Percentiles rank a stretch among this genome's conserved stretches.
These are phyloP conservation scores for Apantesis nais DNA, from an alignment of 2,888 invertebrate genomes.

Conservation along the genomic window DNA sequence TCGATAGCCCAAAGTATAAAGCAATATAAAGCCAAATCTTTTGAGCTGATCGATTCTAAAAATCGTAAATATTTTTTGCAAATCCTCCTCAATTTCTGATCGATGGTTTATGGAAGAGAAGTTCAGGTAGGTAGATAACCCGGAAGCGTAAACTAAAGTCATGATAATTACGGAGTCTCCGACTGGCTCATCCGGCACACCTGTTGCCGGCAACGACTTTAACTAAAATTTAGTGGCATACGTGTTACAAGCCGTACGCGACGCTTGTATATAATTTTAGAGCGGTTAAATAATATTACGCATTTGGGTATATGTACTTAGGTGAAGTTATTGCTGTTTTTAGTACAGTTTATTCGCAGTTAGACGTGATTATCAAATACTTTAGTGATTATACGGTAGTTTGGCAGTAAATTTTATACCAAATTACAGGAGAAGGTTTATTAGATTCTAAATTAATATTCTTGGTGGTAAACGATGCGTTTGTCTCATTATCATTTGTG, in stretches of 20 bases:
- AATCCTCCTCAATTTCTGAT: conserved; percentile 29
- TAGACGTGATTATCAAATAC: conserved; percentile 35
- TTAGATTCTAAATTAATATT: neutral
- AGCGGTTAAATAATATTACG: conserved; percentile 73
- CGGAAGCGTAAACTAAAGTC: conserved; percentile 58
- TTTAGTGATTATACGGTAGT: conserved; percentile 29
- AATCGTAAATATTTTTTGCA: conserved; percentile 32
- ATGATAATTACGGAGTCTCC: conserved; percentile 77
- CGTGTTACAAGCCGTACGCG: conserved; percentile 73
- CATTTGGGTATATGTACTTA: conserved; percentile 56
- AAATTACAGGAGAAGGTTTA: neutral
- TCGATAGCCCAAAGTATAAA: conserved; percentile 16
- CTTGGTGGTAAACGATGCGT: neutral
- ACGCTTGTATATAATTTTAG: conserved; percentile 78
- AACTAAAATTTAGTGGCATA: conserved; percentile 82
- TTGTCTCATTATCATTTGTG: neutral
- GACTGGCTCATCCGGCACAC: conserved; percentile 75
- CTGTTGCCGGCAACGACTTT: conserved; percentile 79
- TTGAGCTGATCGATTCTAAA: conserved; percentile 12
- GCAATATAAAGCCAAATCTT: conserved; percentile 27
- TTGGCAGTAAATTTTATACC: neutral
- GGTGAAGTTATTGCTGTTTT: conserved; percentile 46
- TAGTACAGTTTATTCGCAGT: conserved; percentile 47
- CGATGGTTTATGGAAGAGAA: conserved; percentile 17
- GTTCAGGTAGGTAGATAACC: conserved; percentile 29